A percentile compares a stretch with the other conserved stretches of the same genome.
These are phyloP conservation scores for Rhynchonycteris naso DNA, from an alignment of 2,797 vertebrate species.

Conservation along the genomic window DNA sequence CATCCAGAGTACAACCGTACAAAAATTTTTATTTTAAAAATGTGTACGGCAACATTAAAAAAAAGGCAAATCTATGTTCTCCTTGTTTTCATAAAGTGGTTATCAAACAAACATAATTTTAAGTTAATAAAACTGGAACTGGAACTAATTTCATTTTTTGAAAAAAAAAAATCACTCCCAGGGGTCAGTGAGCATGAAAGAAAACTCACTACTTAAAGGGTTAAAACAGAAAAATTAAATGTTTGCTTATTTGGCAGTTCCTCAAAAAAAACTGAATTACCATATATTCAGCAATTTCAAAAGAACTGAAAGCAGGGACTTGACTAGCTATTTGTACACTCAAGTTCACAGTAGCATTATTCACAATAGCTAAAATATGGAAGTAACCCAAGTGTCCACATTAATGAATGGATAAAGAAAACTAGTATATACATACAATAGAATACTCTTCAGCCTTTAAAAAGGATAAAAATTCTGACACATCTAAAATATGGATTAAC, in stretches of 20 bases:
- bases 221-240: constrained; percentile 13
- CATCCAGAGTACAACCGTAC: too few relatives aligned
- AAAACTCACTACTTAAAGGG: too few relatives aligned
- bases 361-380: too few relatives aligned
- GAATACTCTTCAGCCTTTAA: background rate
- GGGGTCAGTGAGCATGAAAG: too few relatives aligned
- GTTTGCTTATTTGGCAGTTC: background rate
- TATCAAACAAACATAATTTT: too few relatives aligned
- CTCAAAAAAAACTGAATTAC: background rate
- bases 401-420: background rate
- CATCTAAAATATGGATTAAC: background rate
- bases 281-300: background rate
- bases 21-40: too few relatives aligned
- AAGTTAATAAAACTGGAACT: too few relatives aligned
- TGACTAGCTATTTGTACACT: background rate
- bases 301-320: background rate
- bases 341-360: background rate
- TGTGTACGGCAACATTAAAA: too few relatives aligned
- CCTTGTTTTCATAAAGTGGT: too few relatives aligned
- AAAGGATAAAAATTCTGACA: background rate
- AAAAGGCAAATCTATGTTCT: too few relatives aligned
- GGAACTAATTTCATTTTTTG: too few relatives aligned
- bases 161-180: too few relatives aligned
- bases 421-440: background rate
- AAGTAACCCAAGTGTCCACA: background rate